phyloP scores from a whole-genome alignment of 2,888 invertebrate genomes.

The Rhamphomyia laevipes region DNA sequence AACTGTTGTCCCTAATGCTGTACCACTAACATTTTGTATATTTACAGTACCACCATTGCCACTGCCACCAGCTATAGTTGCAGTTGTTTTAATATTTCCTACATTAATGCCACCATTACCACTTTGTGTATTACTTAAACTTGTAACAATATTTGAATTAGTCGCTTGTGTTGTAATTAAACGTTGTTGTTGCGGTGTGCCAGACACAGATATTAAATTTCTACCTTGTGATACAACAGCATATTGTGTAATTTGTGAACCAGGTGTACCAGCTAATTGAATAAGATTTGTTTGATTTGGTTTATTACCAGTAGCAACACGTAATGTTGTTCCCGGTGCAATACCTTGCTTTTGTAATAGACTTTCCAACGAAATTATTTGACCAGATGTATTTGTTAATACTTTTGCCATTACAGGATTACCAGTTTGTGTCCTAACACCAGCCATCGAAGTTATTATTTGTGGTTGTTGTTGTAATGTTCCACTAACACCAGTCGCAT shows the following conservation, averaged over 20 bases:
- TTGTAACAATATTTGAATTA: conserved; percentile 13
- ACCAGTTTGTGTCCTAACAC: conserved; percentile 13
- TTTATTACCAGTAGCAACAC: conserved; percentile 31
- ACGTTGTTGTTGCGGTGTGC: conserved; percentile 22
- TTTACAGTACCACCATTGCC: conserved; percentile 6
- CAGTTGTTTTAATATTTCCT: conserved; percentile 23
- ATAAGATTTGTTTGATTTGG: conserved; percentile 40
- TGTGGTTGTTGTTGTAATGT: conserved; percentile 11
- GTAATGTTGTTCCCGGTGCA: conserved; percentile 34
- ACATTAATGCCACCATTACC: conserved; percentile 1
- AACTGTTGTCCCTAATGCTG: not conserved
- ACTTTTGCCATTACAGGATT: conserved; percentile 57
- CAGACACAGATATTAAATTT: conserved; percentile 35
- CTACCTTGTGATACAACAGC: conserved; percentile 41
- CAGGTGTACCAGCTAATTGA: conserved; percentile 37
- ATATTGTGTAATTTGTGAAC: conserved; percentile 35
- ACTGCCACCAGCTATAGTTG: conserved; percentile 9
- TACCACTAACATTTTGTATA: conserved; percentile 9
- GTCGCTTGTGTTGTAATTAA: conserved; percentile 23
- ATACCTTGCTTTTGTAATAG: conserved; percentile 26
- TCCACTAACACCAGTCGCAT: not conserved
- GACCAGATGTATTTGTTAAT: conserved; percentile 50
- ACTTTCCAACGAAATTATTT: conserved; percentile 34
- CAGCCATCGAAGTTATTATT: conserved; percentile 11
- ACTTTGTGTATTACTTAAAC: conserved; percentile 17